A percentile compares a stretch with the other conserved stretches of the same genome.
These are phyloP conservation scores for Heteractis magnifica DNA, from an alignment of 92 coral and sea anemone genomes.

Conservation along the genomic window DNA sequence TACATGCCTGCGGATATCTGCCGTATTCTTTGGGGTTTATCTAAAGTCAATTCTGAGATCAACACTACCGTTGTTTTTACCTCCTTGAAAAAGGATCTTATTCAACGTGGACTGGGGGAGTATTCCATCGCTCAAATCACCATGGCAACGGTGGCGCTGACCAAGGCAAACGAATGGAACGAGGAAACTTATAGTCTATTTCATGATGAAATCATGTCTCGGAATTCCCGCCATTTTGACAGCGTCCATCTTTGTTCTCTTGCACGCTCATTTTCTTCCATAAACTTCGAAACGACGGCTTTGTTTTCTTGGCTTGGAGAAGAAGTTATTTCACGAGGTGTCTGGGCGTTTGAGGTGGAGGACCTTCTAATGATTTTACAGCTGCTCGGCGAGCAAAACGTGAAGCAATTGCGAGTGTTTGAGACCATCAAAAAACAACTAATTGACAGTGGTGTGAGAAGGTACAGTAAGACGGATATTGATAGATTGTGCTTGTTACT, in stretches of 20 bases:
- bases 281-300: neutral
- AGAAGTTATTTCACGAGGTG: conserved; percentile 20
- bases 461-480: conserved; percentile 6
- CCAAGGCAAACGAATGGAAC: conserved; percentile 20
- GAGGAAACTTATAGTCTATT: neutral
- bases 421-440: conserved; percentile 22
- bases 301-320: conserved; percentile 23
- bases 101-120: conserved; percentile 19
- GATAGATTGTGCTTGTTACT: neutral
- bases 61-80: conserved; percentile 1
- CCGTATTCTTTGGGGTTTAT: conserved; percentile 32
- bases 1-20: conserved; percentile 38
- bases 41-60: neutral
- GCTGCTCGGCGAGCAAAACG: neutral
- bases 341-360: neutral
- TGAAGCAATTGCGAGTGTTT: neutral
- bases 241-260: conserved; percentile 19
- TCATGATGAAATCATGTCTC: conserved; percentile 16
- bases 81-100: conserved; percentile 13
- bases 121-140: conserved; percentile 22
- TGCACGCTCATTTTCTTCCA: conserved; percentile 7
- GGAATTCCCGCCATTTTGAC: conserved; percentile 29
- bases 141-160: conserved; percentile 32
- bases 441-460: neutral
- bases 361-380: conserved; percentile 24